Conservation (phyloP, 1,140 invertebrate species). For the Drosophila pruinosa region DNA sequence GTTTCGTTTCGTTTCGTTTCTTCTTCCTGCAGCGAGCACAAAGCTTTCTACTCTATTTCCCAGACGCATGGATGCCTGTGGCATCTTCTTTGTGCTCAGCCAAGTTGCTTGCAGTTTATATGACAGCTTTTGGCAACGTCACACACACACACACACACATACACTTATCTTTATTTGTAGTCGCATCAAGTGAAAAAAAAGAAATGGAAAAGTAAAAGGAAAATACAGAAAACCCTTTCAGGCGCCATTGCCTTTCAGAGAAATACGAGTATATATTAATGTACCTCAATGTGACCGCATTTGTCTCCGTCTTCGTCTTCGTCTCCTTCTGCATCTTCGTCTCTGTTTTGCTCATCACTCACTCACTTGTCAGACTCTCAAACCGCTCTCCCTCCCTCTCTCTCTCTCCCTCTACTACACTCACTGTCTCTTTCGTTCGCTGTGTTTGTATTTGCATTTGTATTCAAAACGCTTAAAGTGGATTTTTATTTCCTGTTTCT, state of each 20-base stretch:
- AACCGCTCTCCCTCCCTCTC: constrained; percentile 25
- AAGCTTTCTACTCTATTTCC: constrained; percentile 6
- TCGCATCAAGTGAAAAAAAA: constrained; percentile 33
- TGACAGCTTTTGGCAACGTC: constrained; percentile 41
- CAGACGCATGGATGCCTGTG: constrained; percentile 37
- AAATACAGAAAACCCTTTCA: constrained; percentile 42
- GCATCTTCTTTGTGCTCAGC: constrained; percentile 52
- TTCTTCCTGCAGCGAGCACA: not conserved
- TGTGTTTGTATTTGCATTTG: constrained; percentile 67
- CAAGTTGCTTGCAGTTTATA: constrained; percentile 58
- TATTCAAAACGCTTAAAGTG: constrained; percentile 79
- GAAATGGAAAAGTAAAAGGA: constrained; percentile 10
- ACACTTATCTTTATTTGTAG: constrained; percentile 51
- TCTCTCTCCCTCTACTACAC: not conserved
- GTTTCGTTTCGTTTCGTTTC: no score
- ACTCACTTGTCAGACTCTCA: constrained; percentile 52
- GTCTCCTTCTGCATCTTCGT: not conserved
- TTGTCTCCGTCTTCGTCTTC: constrained; percentile 29
- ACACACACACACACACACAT: constrained; percentile 11
- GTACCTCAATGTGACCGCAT: constrained; percentile 73
- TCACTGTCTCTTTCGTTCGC: not conserved
- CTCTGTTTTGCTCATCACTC: constrained; percentile 56
- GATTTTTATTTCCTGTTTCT: constrained; percentile 79
- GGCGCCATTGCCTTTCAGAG: constrained; percentile 46
- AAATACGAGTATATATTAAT: constrained; percentile 64